Base-by-base conservation (phyloP, 92 coral and sea anemone genomes). In the Epizoanthus stellaris region DNA sequence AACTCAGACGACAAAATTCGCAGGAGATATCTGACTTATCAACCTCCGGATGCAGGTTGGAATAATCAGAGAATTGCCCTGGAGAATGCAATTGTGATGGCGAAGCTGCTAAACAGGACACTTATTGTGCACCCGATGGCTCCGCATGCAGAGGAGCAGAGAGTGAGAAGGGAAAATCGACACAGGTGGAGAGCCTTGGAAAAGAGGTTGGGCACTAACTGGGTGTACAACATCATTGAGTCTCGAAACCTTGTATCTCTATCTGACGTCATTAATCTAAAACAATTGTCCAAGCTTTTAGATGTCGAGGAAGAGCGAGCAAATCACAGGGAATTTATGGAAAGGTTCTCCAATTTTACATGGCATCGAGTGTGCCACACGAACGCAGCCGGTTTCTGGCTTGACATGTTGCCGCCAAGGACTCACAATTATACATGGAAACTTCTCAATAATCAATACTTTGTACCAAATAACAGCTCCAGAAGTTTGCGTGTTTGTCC, bases 1-100 rank as follows among this genome's bases (percentile, higher is more conserved):
- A 52, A 52, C 10, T 52, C 56, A 52, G 10, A 34, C 11, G 15
- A 21, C 39, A 12, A 21, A 1, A 12, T 7, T 21, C 25, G 87
- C 53, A 79, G 82, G 73, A 69, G 82, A 30, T 87, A 87, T 60
- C 57, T 87, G 81, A 70, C 90, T 60, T 87, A 87, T 53, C 90
- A 87, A 52, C 90, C 90, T n/a, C 90, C 90, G 54, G 90, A 87
- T 67, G 90, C 87, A 80, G 90, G 90, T 30, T 87, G 90, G 90
- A 87, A 87, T 65, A 87, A 87, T 56, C 90, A 87, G 12, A 77
- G 90, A 17, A 87, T 87, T 47, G 90, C 90, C 60, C 71, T 87
- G 54, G 90, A 87, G 67, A 87, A 87, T 81, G 87, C 87, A 62
- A 52, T 87, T 39, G 49, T 87, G 30, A 71, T 87, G 76, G 90